Base-by-base conservation (phyloP, 2,113 vertebrate genomes). In the Hystrix cristata region DNA sequence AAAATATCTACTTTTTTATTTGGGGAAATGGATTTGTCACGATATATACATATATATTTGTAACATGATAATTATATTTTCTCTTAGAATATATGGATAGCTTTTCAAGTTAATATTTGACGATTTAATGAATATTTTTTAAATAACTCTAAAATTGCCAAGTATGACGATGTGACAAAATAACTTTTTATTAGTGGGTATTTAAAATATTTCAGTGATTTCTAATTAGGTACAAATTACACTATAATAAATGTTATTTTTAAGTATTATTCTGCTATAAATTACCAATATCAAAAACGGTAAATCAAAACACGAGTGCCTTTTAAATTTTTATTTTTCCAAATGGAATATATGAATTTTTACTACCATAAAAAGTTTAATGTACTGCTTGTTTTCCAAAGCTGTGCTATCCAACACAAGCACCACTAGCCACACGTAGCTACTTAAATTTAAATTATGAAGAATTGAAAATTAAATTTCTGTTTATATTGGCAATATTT, bases 281-380 rank as follows among this genome's bases (percentile, higher is more conserved):
- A 72, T 86, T 92, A 31, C 46, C 10, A 25, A 3, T 46, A 87
- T 82, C 18, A 74, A 31, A 29, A 87, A 21, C 57, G 27, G 16
- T 96, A 86, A 81, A 0, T 62, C 79, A 60, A 87, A 86, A 82
- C n/a, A 48, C 29, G 2, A n/a, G 23, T 74, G 25, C 5, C 11
- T 88, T 89, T 94, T 80, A 83, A 64, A 71, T 83, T 95, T 76
- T 79, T 10, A 74, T 53, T 81, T 95, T 84, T 55, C 46, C 27
- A 87, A 79, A 79, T 64, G 43, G 12, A 3, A 1, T 87, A n/a
- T 53, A 18, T 80, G 62, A 84, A 71, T 85, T 89, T 72, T 53
- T 53, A 29, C 15, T 83, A 57, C 16, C 71, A 72, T 13, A 90
- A 51, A 85, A 80, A 25, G 3, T 6, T 55, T 88, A 80, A 80